Evolutionary conservation across 1,140 invertebrate species (phyloP), one percentile per base, ranked within the genome.

Genomic region (Telenomus remus): DNA sequence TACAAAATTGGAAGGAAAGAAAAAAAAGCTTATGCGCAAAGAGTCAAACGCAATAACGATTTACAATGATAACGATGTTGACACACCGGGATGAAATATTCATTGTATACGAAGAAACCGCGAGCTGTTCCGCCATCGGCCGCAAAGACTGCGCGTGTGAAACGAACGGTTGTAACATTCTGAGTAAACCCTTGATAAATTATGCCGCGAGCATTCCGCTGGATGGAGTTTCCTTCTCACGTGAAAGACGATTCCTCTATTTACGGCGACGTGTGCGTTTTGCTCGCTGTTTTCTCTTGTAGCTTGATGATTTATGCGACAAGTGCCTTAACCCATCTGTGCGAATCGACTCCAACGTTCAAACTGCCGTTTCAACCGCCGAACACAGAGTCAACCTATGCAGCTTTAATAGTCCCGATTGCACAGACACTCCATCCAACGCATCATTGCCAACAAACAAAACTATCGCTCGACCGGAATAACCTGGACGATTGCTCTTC

Each of bases 141-240:
- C 57, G 64, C 69, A 81, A 72, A 79, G 64, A 47, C 47, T 60
- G 71, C 74, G 79, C 79, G 81, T 84, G 80, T 77, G 81, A 82
- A 80, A 70, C 76, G 65, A 77, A 72, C 78, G 76, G 73, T 79
- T 81, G 81, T 75, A 76, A 76, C 70, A 15, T 75, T 76, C 59
- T 60, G 76, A 71, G 73, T 79, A 79, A 81, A 77, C 79, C 73
- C 65, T 81, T 81, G 81, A 83, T 83, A 80, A 83, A 83, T 83
- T 81, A 78, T 79, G 73, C 77, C 66, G 63, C 59, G 71, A 81
- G 66, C 76, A 79, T 81, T 80, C 71, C 75, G 65, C 47, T 61
- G 56, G 74, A 66, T 79, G 59, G 49, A 71, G 50, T 63, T 66
- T 57, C 33, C 63, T 63, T 48, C 53, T 68, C 71, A 47, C 59